Evolutionary conservation across 1,140 invertebrate species (phyloP).

Genomic region (Eurosta solidaginis): DNA sequence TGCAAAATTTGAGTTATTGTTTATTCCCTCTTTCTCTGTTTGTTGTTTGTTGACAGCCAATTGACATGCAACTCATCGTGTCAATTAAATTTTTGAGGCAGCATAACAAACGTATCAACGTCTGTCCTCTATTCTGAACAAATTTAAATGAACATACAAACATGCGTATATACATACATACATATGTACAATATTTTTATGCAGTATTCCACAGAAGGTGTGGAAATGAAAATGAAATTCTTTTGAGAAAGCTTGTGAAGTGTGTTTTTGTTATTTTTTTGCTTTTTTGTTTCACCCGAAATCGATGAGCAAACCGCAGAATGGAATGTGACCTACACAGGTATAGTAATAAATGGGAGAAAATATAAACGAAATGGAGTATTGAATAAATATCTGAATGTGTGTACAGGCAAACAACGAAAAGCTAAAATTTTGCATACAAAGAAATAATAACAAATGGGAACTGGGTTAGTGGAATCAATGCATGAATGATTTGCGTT

Average conservation of each 20-base stretch:
- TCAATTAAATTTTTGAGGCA: neutral
- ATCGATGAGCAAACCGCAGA: neutral
- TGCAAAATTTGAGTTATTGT: no score
- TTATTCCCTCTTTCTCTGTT: no score
- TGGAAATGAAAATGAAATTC: constrained; percentile 44
- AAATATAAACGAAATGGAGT: neutral
- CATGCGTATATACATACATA: neutral
- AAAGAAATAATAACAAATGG: neutral
- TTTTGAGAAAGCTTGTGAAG: constrained; percentile 33
- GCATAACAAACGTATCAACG: neutral
- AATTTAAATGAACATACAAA: neutral
- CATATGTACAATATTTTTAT: neutral
- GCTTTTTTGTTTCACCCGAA: neutral
- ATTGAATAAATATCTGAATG: neutral
- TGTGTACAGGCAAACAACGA: neutral
- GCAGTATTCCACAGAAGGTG: neutral
- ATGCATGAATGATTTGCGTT: no score
- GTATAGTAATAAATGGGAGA: neutral
- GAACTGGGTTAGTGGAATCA: neutral
- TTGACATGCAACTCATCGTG: neutral
- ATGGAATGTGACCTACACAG: neutral
- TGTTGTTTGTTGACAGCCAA: neutral
- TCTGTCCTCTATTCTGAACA: neutral
- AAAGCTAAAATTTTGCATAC: neutral
- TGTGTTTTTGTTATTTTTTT: no score